Evolutionary conservation across 2,888 invertebrate genomes (phyloP).

Genomic region (Agrilus mali): DNA sequence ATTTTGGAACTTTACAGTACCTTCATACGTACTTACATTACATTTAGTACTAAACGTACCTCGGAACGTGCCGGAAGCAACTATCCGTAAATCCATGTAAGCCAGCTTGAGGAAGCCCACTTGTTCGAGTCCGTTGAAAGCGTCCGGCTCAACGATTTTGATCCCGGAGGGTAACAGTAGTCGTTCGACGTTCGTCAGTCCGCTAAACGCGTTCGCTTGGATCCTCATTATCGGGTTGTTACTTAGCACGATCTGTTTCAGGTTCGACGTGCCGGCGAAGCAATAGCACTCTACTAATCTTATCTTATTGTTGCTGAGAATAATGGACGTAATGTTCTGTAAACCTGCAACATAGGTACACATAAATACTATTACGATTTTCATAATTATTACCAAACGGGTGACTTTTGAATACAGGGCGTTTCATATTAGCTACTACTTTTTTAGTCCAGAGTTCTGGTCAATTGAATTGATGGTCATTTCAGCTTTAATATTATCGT

Average conservation of each 20-base stretch:
- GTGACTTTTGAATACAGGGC: too few relatives aligned
- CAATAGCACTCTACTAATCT: conserved; percentile 53
- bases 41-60: too few relatives aligned
- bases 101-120: conserved; percentile 72
- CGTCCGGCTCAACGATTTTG: conserved; percentile 59
- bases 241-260: conserved; percentile 67
- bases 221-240: conserved; percentile 76
- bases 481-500: conserved; percentile 23
- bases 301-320: conserved; percentile 46
- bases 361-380: too few relatives aligned
- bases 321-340: conserved; percentile 63
- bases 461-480: too few relatives aligned
- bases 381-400: too few relatives aligned
- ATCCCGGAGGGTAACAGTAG: conserved; percentile 76
- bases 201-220: conserved; percentile 72
- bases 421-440: too few relatives aligned
- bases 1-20: too few relatives aligned
- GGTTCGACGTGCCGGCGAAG: conserved; percentile 76
- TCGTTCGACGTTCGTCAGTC: conserved; percentile 69
- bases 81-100: conserved; percentile 67
- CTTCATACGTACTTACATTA: too few relatives aligned
- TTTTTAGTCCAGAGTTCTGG: too few relatives aligned
- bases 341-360: conserved; percentile 52
- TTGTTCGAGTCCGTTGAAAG: conserved; percentile 69
- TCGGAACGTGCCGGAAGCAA: conserved; percentile 60